Conservation (phyloP, 2,888 invertebrate species). For the Clunio marinus region DNA sequence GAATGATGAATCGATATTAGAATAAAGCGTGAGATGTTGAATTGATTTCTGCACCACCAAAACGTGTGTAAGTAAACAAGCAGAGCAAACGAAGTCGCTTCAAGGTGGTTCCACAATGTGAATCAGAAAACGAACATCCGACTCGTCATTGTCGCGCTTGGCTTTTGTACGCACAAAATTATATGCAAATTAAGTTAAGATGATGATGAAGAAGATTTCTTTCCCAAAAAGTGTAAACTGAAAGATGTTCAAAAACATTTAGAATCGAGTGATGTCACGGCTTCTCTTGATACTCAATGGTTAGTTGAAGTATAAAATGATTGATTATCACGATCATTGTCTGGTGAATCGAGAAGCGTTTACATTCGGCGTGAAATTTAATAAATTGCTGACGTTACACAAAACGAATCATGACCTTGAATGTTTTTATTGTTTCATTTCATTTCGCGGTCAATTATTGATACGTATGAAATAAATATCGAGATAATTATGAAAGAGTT, state of each 20-base stretch:
- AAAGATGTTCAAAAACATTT: neutral
- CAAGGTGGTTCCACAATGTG: constrained; percentile 3
- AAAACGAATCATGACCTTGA: neutral
- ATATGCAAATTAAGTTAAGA: constrained; percentile 9
- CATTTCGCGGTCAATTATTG: neutral
- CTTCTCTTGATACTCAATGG: too few relatives aligned
- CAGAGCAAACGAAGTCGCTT: too few relatives aligned
- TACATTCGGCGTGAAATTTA: neutral
- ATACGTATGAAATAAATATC: too few relatives aligned
- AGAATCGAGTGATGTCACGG: neutral
- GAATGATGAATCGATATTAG: constrained; percentile 3
- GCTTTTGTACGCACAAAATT: constrained; percentile 29
- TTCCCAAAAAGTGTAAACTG: too few relatives aligned
- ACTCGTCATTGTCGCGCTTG: neutral
- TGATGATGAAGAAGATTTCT: neutral
- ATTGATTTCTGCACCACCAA: neutral
- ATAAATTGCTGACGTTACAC: neutral
- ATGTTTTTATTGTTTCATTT: neutral
- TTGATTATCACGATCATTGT: neutral
- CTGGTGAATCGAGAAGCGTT: too few relatives aligned
- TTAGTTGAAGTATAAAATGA: neutral
- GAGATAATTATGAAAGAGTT: too few relatives aligned
- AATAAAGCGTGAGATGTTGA: neutral
- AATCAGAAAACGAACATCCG: neutral
- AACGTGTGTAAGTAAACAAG: neutral